Percentiles rank a stretch among this genome's conserved stretches.
Evolutionary conservation across 2,888 invertebrate genomes (phyloP).

Genomic region (Hemistola chrysoprasaria): DNA sequence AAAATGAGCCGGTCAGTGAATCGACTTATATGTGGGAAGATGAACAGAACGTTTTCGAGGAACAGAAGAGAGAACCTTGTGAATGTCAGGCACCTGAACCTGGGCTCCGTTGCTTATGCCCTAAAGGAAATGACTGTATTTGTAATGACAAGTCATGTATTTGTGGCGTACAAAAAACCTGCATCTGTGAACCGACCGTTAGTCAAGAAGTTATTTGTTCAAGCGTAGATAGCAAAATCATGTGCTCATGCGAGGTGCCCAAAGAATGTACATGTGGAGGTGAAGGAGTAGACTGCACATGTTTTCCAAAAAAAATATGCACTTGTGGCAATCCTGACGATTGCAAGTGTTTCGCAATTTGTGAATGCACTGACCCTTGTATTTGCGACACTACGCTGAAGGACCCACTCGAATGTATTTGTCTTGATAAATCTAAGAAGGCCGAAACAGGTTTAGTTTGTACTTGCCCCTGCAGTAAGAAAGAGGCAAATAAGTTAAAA

Average conservation of each 20-base stretch:
- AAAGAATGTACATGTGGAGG: slow-evolving; percentile 50
- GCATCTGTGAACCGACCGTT: slow-evolving; percentile 53
- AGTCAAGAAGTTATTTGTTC: slow-evolving; percentile 40
- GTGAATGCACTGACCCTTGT: slow-evolving; percentile 60
- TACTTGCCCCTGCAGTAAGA: slow-evolving; percentile 43
- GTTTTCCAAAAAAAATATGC: slow-evolving; percentile 51
- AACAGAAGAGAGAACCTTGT: slow-evolving; percentile 42
- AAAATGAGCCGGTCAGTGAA: slow-evolving; percentile 23
- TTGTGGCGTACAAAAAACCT: slow-evolving; percentile 53
- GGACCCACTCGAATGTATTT: slow-evolving; percentile 47
- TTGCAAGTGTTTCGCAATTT: slow-evolving; percentile 57
- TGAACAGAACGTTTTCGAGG: slow-evolving; percentile 18
- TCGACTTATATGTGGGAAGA: slow-evolving; percentile 12
- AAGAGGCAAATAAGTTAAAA: slow-evolving; percentile 48
- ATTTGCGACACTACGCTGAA: slow-evolving; percentile 49
- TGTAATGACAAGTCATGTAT: slow-evolving; percentile 50
- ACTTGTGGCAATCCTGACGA: slow-evolving; percentile 57
- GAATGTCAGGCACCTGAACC: slow-evolving; percentile 53
- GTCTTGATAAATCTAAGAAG: slow-evolving; percentile 41
- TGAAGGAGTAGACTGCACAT: slow-evolving; percentile 43
- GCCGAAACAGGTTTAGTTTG: slow-evolving; percentile 37
- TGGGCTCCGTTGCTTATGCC: slow-evolving; percentile 47
- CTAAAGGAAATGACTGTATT: slow-evolving; percentile 53
- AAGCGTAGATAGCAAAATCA: slow-evolving; percentile 43
- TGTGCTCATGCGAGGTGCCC: slow-evolving; percentile 49